Evolutionary conservation across 2,113 vertebrate species (phyloP).

Genomic region (Rhabdomys dilectus): DNA sequence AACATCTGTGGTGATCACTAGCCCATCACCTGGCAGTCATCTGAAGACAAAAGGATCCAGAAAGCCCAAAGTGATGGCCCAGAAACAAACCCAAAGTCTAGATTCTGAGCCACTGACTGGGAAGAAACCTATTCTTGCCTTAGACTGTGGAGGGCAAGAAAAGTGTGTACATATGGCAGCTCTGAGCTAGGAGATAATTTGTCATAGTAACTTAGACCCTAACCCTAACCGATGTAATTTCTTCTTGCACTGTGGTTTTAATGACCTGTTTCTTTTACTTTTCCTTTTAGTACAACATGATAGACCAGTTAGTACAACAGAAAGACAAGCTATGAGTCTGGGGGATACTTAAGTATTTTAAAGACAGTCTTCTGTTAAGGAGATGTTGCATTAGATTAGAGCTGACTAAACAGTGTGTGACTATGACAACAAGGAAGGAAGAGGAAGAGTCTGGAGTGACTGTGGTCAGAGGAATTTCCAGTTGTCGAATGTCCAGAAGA

Average conservation of each 20-base stretch:
- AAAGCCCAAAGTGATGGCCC: background rate
- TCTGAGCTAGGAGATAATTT: background rate
- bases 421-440: background rate
- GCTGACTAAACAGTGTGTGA: background rate
- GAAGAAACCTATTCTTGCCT: background rate
- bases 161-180: background rate
- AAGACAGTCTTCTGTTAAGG: background rate
- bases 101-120: background rate
- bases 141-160: background rate
- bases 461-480: background rate
- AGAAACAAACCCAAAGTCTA: background rate
- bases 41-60: background rate
- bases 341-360: background rate
- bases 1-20: background rate
- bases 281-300: background rate
- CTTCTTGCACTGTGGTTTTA: background rate
- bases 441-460: background rate
- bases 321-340: slow-evolving; percentile 14
- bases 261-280: background rate
- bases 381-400: background rate
- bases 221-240: background rate
- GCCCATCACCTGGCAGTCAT: background rate
- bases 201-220: background rate
- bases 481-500: background rate
- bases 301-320: background rate